Evolutionary conservation across 2,888 invertebrate species (phyloP).

Genomic region (Trissolcus japonicus): DNA sequence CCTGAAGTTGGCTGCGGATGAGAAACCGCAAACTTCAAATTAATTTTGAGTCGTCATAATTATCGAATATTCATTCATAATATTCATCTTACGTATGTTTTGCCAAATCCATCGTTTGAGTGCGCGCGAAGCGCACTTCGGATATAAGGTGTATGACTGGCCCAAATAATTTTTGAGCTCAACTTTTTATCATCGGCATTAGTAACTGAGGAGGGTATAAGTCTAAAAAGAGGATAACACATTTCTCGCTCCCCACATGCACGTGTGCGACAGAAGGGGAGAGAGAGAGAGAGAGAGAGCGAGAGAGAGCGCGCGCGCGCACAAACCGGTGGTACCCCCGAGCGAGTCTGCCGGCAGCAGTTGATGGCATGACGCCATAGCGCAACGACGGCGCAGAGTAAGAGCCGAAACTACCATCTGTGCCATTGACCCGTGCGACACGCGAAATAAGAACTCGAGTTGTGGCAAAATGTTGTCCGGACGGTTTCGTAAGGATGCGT

Average conservation of each 20-base stretch:
- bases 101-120: no score
- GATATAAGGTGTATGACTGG: no score
- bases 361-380: conserved; percentile 5
- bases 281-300: conserved; percentile 14
- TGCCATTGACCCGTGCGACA: conserved; percentile 24
- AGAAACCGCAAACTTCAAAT: no score
- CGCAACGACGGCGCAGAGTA: conserved; percentile 1
- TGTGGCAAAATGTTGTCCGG: conserved; percentile 6
- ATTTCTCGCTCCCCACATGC: conserved; percentile 21
- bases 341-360: conserved; percentile 9
- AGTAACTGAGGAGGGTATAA: no score
- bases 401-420: neutral
- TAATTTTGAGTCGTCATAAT: no score
- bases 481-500: conserved; percentile 31
- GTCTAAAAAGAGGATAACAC: neutral
- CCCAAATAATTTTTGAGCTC: no score
- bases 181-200: no score
- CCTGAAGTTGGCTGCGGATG: no score
- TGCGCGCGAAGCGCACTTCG: no score
- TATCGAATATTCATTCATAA: no score
- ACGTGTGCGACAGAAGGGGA: conserved; percentile 19
- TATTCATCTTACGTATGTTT: no score
- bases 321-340: conserved; percentile 26
- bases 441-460: conserved; percentile 12
- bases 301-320: conserved; percentile 19